Evolutionary conservation across 2,888 invertebrate genomes (phyloP).

Genomic region (Acrobasis consociella): DNA sequence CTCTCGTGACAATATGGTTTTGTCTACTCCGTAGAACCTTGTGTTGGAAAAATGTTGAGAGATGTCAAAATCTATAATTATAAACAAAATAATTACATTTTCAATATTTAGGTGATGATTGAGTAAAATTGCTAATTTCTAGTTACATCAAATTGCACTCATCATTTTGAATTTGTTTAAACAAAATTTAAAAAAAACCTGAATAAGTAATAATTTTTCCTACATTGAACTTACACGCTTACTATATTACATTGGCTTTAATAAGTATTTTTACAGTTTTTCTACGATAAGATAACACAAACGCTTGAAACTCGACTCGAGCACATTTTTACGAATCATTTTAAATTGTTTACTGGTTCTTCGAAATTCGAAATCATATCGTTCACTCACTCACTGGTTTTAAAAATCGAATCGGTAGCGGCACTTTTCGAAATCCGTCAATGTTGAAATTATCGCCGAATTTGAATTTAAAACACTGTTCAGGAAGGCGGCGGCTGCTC

Average conservation of each 20-base stretch:
- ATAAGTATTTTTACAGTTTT: slow-evolving; percentile 2
- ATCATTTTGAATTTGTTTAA: slow-evolving; percentile 17
- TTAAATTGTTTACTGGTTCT: not conserved
- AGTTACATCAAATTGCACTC: slow-evolving; percentile 20
- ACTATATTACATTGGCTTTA: slow-evolving; percentile 13
- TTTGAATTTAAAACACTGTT: slow-evolving; percentile 31
- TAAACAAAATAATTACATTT: not conserved
- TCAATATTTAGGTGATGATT: not conserved
- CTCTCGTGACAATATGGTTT: too few species aligned
- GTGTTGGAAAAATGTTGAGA: too few species aligned
- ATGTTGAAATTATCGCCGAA: slow-evolving; percentile 15
- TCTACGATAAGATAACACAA: not conserved
- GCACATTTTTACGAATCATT: not conserved
- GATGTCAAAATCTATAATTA: not conserved
- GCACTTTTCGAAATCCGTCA: not conserved
- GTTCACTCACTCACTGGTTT: not conserved
- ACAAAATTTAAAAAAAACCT: slow-evolving; percentile 1
- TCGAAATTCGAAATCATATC: too few species aligned
- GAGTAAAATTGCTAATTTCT: slow-evolving; percentile 2
- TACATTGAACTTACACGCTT: slow-evolving; percentile 4
- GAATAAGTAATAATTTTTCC: not conserved
- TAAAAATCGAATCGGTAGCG: not conserved
- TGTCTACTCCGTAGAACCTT: too few species aligned
- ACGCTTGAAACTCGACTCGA: not conserved
- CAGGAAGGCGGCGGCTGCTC: slow-evolving; percentile 59